Conservation (phyloP, 2,797 vertebrate species). For the Pangasius krempfi region DNA sequence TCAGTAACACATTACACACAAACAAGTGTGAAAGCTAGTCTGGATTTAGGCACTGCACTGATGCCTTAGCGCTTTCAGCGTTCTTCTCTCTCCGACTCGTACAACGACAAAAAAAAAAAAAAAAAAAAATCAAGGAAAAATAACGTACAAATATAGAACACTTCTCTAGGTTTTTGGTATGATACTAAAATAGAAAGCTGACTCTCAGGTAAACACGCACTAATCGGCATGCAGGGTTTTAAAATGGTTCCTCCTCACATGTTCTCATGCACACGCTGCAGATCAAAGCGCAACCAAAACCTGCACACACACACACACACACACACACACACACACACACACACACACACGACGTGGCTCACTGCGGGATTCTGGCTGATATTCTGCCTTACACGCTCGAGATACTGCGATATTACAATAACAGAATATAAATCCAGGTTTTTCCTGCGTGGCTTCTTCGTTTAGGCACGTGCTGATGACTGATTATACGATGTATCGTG, state of each 20-base stretch:
- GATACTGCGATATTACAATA: not conserved
- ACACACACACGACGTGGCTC: not conserved
- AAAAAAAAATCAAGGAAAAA: slow-evolving; percentile 34
- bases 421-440: slow-evolving; percentile 6
- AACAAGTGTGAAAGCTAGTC: slow-evolving; percentile 49
- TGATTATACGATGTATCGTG: not conserved
- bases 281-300: slow-evolving; percentile 26
- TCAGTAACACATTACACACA: slow-evolving; percentile 45
- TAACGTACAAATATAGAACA: slow-evolving; percentile 52
- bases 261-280: slow-evolving; percentile 38
- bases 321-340: not conserved
- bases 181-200: slow-evolving; percentile 56
- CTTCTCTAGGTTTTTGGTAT: slow-evolving; percentile 51
- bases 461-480: not conserved
- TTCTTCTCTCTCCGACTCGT: slow-evolving; percentile 10
- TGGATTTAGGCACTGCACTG: slow-evolving; percentile 62
- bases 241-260: slow-evolving; percentile 33
- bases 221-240: slow-evolving; percentile 49
- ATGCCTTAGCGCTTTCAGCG: slow-evolving; percentile 48
- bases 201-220: slow-evolving; percentile 40
- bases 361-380: not conserved
- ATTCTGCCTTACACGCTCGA: not conserved
- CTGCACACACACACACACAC: slow-evolving; percentile 11
- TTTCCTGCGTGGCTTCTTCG: not conserved
- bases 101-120: not conserved